Conservation (phyloP, 2,888 invertebrate species). For the Agrotis exclamationis region DNA sequence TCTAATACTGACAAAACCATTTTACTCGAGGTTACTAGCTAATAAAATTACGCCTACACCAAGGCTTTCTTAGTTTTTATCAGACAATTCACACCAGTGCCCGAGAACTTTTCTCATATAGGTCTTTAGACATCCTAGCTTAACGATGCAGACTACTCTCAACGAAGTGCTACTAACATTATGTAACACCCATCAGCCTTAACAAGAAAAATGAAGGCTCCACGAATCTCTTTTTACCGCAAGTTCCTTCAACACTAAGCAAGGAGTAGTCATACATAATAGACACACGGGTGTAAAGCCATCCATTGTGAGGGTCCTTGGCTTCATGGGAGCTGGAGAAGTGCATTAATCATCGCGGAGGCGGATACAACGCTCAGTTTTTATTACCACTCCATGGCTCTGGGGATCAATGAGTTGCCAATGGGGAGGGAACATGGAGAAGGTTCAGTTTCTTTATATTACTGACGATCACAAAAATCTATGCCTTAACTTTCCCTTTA, state of each 20-base stretch:
- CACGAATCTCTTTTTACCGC: neutral
- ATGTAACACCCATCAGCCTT: neutral
- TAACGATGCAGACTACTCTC: too few relatives aligned
- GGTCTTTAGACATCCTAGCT: too few relatives aligned
- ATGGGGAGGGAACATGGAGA: neutral
- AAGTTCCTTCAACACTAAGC: conserved; percentile 35
- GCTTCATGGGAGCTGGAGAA: conserved; percentile 66
- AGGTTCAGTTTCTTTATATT: conserved; percentile 9
- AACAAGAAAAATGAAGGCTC: neutral
- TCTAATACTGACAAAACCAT: too few relatives aligned
- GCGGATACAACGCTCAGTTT: conserved; percentile 68
- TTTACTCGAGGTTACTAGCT: too few relatives aligned
- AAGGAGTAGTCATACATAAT: conserved; percentile 56
- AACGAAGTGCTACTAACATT: conserved; percentile 5
- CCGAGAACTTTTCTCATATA: too few relatives aligned
- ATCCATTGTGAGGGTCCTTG: conserved; percentile 66
- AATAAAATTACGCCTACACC: too few relatives aligned
- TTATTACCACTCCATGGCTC: conserved; percentile 67
- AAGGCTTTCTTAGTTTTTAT: too few relatives aligned
- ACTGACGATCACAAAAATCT: neutral
- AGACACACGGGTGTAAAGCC: conserved; percentile 64
- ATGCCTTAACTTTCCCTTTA: too few relatives aligned
- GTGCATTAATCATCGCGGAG: conserved; percentile 68
- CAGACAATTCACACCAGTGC: too few relatives aligned
- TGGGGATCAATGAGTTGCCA: conserved; percentile 63